phyloP scores from a whole-genome alignment of 2,797 vertebrate species.

The Nothura maculosa region DNA sequence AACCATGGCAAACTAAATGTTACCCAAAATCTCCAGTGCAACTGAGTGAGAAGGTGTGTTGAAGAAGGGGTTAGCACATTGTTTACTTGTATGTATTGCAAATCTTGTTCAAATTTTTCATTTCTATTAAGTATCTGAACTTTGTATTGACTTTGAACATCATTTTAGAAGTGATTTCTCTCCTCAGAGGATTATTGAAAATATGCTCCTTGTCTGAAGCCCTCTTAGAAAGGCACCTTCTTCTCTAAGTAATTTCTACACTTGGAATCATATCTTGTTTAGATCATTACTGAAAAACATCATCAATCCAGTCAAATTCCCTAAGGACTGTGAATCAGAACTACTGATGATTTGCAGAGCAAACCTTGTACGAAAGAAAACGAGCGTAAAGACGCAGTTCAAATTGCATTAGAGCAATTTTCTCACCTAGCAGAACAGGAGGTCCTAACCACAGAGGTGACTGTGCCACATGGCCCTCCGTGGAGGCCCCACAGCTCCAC shows the following conservation, averaged over 20 bases:
- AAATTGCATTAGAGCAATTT: rapidly evolving
- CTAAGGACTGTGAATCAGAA: rapidly evolving
- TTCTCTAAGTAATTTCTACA: background rate
- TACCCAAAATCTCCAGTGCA: background rate
- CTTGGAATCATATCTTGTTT: background rate
- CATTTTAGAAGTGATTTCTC: constrained; percentile 14
- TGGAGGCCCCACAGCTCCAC: constrained; percentile 1
- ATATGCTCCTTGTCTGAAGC: constrained; percentile 4
- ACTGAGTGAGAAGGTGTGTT: rapidly evolving
- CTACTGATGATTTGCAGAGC: background rate
- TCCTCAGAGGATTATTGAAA: background rate
- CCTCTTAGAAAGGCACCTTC: background rate
- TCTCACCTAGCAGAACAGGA: background rate
- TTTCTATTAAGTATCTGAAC: constrained; percentile 1
- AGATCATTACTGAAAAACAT: background rate
- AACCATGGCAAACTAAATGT: background rate
- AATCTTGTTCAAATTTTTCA: background rate
- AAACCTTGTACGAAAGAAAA: background rate
- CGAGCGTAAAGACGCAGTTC: rapidly evolving
- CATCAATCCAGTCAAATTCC: background rate
- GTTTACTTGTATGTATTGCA: background rate
- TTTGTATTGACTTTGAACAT: constrained; percentile 34
- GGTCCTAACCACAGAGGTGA: rapidly evolving
- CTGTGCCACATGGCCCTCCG: background rate
- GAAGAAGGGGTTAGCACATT: background rate